These are phyloP conservation scores for Antedon mediterranea DNA, from an alignment of 53 echinoderm and acorn worm species.

Conservation along the genomic window DNA sequence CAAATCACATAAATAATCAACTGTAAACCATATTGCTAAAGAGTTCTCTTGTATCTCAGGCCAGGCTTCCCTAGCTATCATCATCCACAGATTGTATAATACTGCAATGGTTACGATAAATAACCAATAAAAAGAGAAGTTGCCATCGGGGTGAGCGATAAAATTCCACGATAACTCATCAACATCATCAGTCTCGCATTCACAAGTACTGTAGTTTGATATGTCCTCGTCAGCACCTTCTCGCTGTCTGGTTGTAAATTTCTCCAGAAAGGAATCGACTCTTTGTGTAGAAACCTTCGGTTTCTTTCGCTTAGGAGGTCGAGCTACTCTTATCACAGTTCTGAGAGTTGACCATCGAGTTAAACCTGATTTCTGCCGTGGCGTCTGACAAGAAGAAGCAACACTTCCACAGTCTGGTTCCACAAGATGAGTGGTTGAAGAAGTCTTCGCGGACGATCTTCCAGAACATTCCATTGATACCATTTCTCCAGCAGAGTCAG, in stretches of 20 bases:
- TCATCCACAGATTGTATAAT: constrained; percentile 73
- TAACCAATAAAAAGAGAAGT: constrained; percentile 72
- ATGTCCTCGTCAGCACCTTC: constrained; percentile 15
- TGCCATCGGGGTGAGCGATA: constrained; percentile 49
- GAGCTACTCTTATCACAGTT: constrained; percentile 27
- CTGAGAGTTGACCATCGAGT: constrained; percentile 47
- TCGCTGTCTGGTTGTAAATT: constrained; percentile 56
- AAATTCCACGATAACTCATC: constrained; percentile 7
- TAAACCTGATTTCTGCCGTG: not conserved
- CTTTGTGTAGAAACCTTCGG: constrained; percentile 33
- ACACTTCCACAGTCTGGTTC: not conserved
- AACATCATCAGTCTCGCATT: constrained; percentile 6
- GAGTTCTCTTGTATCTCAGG: constrained; percentile 41
- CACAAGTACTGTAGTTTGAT: not conserved
- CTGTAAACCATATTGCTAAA: constrained; percentile 45
- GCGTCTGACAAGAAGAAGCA: not conserved
- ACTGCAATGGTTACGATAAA: constrained; percentile 37
- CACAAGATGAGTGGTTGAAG: not conserved
- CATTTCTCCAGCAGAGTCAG: not conserved
- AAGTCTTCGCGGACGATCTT: not conserved
- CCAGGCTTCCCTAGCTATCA: constrained; percentile 89
- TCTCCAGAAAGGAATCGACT: constrained; percentile 68
- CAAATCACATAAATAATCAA: constrained; percentile 76
- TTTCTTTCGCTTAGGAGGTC: constrained; percentile 16
- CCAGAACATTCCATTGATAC: not conserved